Base-by-base conservation (phyloP, 2,797 vertebrate genomes). In the Uromys caudimaculatus region DNA sequence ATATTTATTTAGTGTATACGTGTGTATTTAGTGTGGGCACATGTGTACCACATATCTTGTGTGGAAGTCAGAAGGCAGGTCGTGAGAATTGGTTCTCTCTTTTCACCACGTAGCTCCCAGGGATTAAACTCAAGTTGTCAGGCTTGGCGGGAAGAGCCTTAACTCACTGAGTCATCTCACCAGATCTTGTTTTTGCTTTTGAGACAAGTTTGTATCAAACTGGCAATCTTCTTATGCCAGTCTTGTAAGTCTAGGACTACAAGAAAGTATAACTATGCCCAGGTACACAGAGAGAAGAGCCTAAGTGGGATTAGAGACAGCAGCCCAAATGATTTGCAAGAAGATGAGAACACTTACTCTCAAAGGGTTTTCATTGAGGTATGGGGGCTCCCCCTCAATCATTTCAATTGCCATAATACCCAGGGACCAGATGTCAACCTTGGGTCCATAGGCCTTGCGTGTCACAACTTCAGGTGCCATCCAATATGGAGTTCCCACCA, bases 341-440 rank as follows among this genome's bases (percentile, higher is more conserved):
- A 50, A 16, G 81, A 73, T 32, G 64, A 47, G 41, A 67, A 95
- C 0, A 62, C 99, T 99, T 97, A 99, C 99, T 98, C 99, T 99
- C 97, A 99, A 98, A 2, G 99, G 99, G 85, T 99, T 99, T 96
- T 99, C 99, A 1, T 99, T 99, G 97, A 99, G 99, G 98, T 99
- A 99, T 0, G 99, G 99, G 0, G 99, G 99, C 91, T 99, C 99
- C 67, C 99, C 99, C 97, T 99, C 99, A 0, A 99, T 99, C 99
- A 99, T 99, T 98, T 99, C 99, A 0, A 99, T 99, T 95, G 99
- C 99, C 99, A 99, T 99, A 98, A 99, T 99, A 90, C 99, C 99
- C 98, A 99, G 98, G 0, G 99, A 99, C 99, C 99, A 99, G 98
- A 99, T 99, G 97, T 99, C 99, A 97, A 99, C 99, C 97, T 99